Evolutionary conservation across 2,797 vertebrate species (phyloP).

Genomic region (Girardinus metallicus): DNA sequence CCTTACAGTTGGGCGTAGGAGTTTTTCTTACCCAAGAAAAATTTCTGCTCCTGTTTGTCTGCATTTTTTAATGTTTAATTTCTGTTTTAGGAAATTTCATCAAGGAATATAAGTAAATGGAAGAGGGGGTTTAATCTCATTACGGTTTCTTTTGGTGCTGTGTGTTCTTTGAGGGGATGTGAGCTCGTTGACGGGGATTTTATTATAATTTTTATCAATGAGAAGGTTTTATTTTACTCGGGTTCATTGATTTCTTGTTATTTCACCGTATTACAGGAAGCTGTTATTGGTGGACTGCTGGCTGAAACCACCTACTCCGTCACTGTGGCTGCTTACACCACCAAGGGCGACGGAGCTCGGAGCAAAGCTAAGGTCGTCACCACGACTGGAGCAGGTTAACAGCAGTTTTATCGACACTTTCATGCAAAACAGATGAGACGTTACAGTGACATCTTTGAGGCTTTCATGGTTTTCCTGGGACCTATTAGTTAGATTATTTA

Average conservation of each 20-base stretch:
- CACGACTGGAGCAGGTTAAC: conserved; percentile 92
- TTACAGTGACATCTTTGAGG: neutral
- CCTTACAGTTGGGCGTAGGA: conserved; percentile 48
- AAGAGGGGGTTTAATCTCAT: conserved; percentile 41
- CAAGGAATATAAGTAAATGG: conserved; percentile 30
- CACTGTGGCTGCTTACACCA: conserved; percentile 96
- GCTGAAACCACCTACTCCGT: conserved; percentile 96
- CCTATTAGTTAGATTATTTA: neutral
- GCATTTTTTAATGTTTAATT: conserved; percentile 37
- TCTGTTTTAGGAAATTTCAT: conserved; percentile 43
- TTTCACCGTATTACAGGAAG: conserved; percentile 83
- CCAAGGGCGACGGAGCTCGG: conserved; percentile 95
- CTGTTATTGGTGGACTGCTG: conserved; percentile 88
- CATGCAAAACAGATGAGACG: neutral
- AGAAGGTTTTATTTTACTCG: conserved; percentile 13
- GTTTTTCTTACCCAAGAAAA: conserved; percentile 70
- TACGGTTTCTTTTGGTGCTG: conserved; percentile 48
- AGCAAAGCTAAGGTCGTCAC: conserved; percentile 96
- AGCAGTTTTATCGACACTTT: conserved; percentile 7
- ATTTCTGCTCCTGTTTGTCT: conserved; percentile 59
- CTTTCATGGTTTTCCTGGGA: neutral
- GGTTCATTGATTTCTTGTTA: conserved; percentile 6
- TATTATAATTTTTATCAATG: neutral
- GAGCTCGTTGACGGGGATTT: conserved; percentile 52
- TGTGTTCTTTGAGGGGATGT: conserved; percentile 50